A percentile compares a stretch with the other conserved stretches of the same genome.
Evolutionary conservation across 1,140 invertebrate species (phyloP).

Genomic region (Eubasilissa regina): DNA sequence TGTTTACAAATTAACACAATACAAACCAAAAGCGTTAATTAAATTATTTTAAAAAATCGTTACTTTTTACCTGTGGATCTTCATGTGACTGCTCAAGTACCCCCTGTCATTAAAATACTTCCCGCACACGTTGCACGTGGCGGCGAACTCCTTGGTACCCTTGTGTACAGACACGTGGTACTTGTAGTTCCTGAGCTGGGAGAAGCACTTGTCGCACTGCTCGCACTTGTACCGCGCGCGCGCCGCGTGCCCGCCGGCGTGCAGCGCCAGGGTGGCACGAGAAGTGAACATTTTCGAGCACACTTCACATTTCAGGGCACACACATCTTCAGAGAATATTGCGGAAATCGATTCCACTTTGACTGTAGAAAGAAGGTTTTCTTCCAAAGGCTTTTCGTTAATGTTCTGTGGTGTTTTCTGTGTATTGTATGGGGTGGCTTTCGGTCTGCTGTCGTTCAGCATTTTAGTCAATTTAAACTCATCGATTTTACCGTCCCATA

Average conservation of each 20-base stretch:
- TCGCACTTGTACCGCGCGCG: conserved; percentile 79
- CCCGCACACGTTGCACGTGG: conserved; percentile 82
- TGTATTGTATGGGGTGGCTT: background rate
- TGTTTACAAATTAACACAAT: no score
- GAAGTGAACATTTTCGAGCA: conserved; percentile 62
- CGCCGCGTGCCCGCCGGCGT: conserved; percentile 60
- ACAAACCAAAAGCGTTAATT: no score
- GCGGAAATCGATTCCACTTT: background rate
- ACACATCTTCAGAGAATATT: conserved; percentile 2
- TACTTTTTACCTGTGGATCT: conserved; percentile 77
- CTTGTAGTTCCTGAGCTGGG: conserved; percentile 83
- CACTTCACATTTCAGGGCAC: conserved; percentile 41
- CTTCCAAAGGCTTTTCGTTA: background rate
- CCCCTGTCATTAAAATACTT: conserved; percentile 85
- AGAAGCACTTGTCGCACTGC: conserved; percentile 86
- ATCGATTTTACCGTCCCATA: background rate
- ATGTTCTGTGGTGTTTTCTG: background rate
- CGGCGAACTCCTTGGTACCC: conserved; percentile 82
- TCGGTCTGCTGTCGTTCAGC: background rate
- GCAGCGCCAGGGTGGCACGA: conserved; percentile 56
- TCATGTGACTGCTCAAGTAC: conserved; percentile 85
- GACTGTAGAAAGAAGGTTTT: background rate
- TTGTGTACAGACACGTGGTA: conserved; percentile 84
- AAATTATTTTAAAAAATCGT: no score
- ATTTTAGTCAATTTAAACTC: conserved; percentile 14